Conservation (phyloP, 2,888 invertebrate species). For the Doris montereyensis region DNA sequence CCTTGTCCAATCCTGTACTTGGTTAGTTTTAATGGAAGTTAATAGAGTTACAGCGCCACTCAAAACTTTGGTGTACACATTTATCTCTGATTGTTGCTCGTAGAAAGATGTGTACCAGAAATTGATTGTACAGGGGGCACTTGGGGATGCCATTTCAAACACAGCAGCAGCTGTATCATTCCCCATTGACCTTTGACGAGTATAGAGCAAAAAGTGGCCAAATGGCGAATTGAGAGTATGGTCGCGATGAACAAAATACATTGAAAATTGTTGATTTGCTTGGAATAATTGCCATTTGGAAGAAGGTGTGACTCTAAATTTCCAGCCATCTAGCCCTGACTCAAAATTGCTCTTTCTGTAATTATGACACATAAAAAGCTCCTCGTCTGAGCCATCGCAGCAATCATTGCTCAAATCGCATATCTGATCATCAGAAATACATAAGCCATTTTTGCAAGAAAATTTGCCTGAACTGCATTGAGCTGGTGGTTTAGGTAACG, state of each 20-base stretch:
- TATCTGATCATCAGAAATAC: neutral
- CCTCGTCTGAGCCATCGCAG: conserved; percentile 43
- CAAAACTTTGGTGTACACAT: neutral
- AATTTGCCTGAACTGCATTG: conserved; percentile 43
- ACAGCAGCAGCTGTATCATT: conserved; percentile 51
- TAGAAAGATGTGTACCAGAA: conserved; percentile 58
- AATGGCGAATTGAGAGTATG: conserved; percentile 59
- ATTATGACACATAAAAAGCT: conserved; percentile 46
- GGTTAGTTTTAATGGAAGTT: neutral
- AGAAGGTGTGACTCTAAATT: conserved; percentile 51
- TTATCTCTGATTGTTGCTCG: neutral
- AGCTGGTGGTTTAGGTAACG: conserved; percentile 51
- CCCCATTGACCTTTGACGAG: conserved; percentile 47
- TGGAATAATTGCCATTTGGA: conserved; percentile 60
- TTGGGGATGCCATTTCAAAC: conserved; percentile 50
- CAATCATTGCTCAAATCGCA: conserved; percentile 40
- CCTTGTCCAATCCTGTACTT: neutral
- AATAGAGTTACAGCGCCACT: neutral
- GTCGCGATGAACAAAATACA: conserved; percentile 59
- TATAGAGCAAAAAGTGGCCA: conserved; percentile 67
- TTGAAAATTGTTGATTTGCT: conserved; percentile 50
- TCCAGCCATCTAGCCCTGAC: conserved; percentile 63
- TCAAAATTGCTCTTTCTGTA: conserved; percentile 64
- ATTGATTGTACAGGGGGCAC: conserved; percentile 54
- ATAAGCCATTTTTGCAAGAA: conserved; percentile 32